Base-by-base conservation (phyloP, 2,888 invertebrate species). In the Drosophila macrospina region DNA sequence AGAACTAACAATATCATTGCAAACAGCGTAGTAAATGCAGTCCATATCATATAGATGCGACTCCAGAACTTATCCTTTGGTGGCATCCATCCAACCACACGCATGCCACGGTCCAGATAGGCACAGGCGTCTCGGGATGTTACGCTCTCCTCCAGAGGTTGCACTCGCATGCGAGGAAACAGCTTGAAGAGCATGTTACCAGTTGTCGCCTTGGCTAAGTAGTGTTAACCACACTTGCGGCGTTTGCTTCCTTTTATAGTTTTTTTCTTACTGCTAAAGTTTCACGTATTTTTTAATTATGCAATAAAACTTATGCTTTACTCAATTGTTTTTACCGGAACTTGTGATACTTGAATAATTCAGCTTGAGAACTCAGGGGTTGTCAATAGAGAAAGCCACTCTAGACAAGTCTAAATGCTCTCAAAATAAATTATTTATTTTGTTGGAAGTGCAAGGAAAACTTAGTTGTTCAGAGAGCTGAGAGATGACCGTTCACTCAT, bases 51-150 rank as follows among this genome's bases (percentile, higher is more conserved):
- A 13, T 70, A 73, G 6, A 64, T 3, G 5, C 8, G 10, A 1
- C 48, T 20, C 15, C 54, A 56, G 5, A 15, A 52, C 4, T 42
- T 32, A 1, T 59, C 3, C 7, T 52, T 44, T 0, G 78, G 67
- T 1, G 72, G 65, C 13, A 72, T 51, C 77, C 77, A 78, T 10
- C 77, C 78, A 2, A 37, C 42, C 0, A 50, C 5, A 6, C 36
- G 32, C 70, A 85, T 81, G 5, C 56, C 60, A 0, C 66, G 54
- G 63, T 82, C 80, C 60, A 87, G n/a, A 32, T 82, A 82, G 13
- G 60, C 4, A 1, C 75, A 71, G 3, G 75, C 56, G 60, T 82
- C 87, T 0, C 85, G 69, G 10, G 87, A 81, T 1, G 34, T 7
- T 2, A 70, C 45, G 10, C 11, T 1, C 11, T 67, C 62, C 5